These are phyloP conservation scores for Ricordea florida DNA, from an alignment of 92 coral and sea anemone species.

Conservation along the genomic window DNA sequence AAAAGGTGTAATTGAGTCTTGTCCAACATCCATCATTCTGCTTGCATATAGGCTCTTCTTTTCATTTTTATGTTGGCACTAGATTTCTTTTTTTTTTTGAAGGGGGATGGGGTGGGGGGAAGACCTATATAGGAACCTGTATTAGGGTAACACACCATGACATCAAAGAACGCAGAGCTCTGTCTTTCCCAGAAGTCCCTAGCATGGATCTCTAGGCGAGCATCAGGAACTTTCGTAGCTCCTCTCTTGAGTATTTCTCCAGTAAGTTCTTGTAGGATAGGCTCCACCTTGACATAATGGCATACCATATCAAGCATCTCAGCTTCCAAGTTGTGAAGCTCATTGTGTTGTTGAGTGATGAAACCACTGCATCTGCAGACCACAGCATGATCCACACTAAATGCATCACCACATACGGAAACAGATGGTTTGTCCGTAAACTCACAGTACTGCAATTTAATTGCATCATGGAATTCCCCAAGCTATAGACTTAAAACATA, in stretches of 20 bases:
- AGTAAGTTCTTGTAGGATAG: conserved; percentile 12
- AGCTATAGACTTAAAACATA: too few species aligned
- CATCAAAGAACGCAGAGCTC: conserved; percentile 37
- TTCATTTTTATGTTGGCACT: too few species aligned
- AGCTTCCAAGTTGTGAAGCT: conserved; percentile 17
- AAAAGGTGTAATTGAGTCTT: too few species aligned
- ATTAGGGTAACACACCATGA: conserved; percentile 14
- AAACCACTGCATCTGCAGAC: conserved; percentile 21
- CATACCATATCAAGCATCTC: conserved; percentile 6
- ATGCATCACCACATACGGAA: conserved; percentile 19
- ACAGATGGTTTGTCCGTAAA: conserved; percentile 14
- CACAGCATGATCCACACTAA: conserved; percentile 35
- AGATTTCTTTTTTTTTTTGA: too few species aligned
- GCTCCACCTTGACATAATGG: conserved; percentile 20
- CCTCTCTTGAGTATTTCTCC: conserved; percentile 28
- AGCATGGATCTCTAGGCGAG: conserved; percentile 30
- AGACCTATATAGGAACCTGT: not conserved
- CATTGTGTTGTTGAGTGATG: conserved; percentile 18
- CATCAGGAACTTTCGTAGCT: conserved; percentile 10
- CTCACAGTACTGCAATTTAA: too few species aligned
- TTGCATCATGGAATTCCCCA: too few species aligned
- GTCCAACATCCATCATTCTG: too few species aligned
- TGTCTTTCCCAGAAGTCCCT: conserved; percentile 46
- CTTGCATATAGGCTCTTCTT: too few species aligned
- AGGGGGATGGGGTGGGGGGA: too few species aligned